Conservation (phyloP, 2,113 vertebrate genomes). For the Hemiprocne comata region DNA sequence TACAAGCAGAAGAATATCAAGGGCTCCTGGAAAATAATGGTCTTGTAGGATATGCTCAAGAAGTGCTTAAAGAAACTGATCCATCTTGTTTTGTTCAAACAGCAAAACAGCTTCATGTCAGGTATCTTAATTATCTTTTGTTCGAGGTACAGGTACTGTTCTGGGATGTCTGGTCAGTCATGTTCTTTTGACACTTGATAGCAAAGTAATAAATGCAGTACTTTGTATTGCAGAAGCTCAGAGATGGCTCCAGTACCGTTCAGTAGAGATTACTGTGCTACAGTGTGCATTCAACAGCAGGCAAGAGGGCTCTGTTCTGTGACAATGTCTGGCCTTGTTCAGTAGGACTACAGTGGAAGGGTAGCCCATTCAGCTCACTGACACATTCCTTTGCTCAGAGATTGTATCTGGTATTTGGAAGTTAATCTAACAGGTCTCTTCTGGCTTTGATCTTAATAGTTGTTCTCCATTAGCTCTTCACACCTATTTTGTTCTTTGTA, state of each 20-base stretch:
- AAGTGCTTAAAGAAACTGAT: constrained; percentile 96
- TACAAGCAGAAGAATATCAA: constrained; percentile 94
- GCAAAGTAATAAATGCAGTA: neutral
- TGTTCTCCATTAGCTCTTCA: neutral
- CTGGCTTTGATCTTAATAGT: neutral
- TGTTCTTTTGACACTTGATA: neutral
- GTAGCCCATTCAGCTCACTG: neutral
- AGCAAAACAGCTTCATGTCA: constrained; percentile 92
- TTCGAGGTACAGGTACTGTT: neutral
- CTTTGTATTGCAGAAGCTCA: neutral
- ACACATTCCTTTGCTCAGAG: neutral
- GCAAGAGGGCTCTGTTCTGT: neutral
- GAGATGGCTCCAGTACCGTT: neutral
- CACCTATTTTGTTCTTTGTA: neutral
- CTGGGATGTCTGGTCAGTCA: neutral
- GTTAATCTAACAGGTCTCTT: neutral
- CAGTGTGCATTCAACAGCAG: fast-evolving
- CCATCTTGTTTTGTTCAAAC: constrained; percentile 98
- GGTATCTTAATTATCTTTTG: constrained; percentile 74
- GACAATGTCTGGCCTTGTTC: neutral
- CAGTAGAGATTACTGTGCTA: neutral
- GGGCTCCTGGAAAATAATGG: constrained; percentile 97
- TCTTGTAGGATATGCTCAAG: constrained; percentile 95
- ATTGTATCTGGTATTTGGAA: neutral
- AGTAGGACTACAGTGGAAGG: neutral